A percentile compares a stretch with the other conserved stretches of the same genome.
phyloP scores from a whole-genome alignment of 2,113 vertebrate species.

The Pterocles burchelli region DNA sequence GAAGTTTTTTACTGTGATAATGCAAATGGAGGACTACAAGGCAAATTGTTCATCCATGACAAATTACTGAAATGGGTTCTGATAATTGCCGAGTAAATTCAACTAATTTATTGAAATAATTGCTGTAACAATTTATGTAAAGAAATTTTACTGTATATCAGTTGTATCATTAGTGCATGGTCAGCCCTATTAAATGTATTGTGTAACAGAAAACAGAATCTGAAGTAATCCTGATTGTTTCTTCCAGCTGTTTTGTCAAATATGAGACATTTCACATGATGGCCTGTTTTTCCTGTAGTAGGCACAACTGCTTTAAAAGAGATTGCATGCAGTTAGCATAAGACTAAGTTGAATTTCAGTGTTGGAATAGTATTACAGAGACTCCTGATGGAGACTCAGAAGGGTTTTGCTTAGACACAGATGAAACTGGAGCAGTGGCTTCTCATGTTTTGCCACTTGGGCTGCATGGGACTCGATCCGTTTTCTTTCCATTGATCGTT shows the following conservation, averaged over 20 bases:
- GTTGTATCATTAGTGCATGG: not conserved
- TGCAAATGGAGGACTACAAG: not conserved
- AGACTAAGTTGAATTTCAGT: not conserved
- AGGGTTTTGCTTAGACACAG: not conserved
- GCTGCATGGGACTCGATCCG: not conserved
- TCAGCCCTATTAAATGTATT: not conserved
- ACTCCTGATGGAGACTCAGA: not conserved
- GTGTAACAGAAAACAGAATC: not conserved
- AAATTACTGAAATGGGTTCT: not conserved
- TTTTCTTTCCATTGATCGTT: not conserved
- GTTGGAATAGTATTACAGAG: not conserved
- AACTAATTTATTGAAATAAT: not conserved
- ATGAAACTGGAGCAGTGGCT: not conserved
- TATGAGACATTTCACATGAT: not conserved
- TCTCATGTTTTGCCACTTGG: not conserved
- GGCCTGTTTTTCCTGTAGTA: not conserved
- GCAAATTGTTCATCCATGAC: not conserved
- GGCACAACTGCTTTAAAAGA: not conserved
- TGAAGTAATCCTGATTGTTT: not conserved
- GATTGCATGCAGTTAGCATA: not conserved
- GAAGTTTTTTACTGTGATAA: not conserved
- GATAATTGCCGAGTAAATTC: not conserved
- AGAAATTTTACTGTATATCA: not conserved
- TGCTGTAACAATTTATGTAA: not conserved
- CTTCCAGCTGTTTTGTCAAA: not conserved